Evolutionary conservation across 1,140 invertebrate genomes (phyloP).

Genomic region (Antheraea mylitta): DNA sequence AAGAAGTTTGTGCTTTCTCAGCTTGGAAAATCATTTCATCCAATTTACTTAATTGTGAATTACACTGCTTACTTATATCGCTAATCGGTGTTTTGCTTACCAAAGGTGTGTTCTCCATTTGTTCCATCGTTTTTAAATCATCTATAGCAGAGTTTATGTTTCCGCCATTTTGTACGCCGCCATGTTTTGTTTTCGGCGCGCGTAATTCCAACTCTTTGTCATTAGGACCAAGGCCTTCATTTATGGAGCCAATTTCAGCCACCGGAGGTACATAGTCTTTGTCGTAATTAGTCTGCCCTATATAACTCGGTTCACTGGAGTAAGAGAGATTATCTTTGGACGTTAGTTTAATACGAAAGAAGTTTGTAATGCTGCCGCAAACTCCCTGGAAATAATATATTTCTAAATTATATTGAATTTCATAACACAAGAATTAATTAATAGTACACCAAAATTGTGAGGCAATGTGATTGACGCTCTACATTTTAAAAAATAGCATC

Average conservation of each 20-base stretch:
- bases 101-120: conserved; percentile 46
- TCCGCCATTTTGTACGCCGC: conserved; percentile 30
- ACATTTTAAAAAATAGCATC: no score
- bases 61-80: conserved; percentile 80
- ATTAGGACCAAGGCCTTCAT: conserved; percentile 56
- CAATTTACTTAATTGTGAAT: conserved; percentile 82
- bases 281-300: conserved; percentile 66
- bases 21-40: conserved; percentile 83
- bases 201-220: conserved; percentile 59
- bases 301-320: conserved; percentile 69
- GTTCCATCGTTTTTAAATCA: conserved; percentile 69
- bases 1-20: conserved; percentile 82
- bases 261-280: conserved; percentile 54
- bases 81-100: conserved; percentile 49
- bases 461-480: no score
- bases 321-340: conserved; percentile 70
- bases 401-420: no score
- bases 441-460: no score
- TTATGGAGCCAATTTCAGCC: conserved; percentile 53
- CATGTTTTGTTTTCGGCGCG: conserved; percentile 46
- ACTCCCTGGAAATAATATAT: conserved; percentile 79
- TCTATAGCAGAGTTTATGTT: conserved; percentile 73
- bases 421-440: no score
- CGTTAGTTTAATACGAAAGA: conserved; percentile 80
- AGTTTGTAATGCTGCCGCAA: conserved; percentile 82